Evolutionary conservation across 1,140 invertebrate genomes (phyloP).

Genomic region (Diabrotica undecimpunctata): DNA sequence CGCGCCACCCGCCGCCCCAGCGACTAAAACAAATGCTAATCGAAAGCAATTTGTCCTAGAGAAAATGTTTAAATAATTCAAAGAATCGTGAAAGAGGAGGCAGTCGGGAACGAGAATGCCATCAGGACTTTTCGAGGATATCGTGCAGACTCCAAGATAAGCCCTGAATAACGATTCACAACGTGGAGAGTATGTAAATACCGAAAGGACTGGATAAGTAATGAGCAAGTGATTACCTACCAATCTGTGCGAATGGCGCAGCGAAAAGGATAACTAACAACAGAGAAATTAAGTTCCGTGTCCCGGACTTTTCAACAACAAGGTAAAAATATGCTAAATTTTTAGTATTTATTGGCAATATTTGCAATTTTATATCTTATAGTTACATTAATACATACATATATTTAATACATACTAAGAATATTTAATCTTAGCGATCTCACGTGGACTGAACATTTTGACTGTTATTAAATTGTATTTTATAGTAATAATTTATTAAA

Average conservation of each 20-base stretch:
- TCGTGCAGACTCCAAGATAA: slow-evolving; percentile 29
- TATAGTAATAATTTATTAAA: too few relatives aligned
- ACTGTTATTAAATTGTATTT: too few relatives aligned
- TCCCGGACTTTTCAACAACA: too few relatives aligned
- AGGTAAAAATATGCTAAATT: too few relatives aligned
- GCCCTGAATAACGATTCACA: slow-evolving; percentile 30
- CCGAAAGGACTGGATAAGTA: slow-evolving; percentile 39
- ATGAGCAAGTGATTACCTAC: slow-evolving; percentile 47
- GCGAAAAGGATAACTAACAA: slow-evolving; percentile 29
- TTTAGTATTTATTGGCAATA: too few relatives aligned
- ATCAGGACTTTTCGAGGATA: slow-evolving; percentile 27
- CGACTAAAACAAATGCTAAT: slow-evolving; percentile 19
- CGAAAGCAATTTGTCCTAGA: slow-evolving; percentile 30
- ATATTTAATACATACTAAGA: too few relatives aligned
- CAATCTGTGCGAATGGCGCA: slow-evolving; percentile 41
- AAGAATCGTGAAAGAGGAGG: slow-evolving; percentile 23
- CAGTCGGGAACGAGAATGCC: slow-evolving; percentile 25
- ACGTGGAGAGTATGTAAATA: slow-evolving; percentile 39
- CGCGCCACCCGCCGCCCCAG: too few relatives aligned
- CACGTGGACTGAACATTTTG: too few relatives aligned
- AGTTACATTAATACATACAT: too few relatives aligned
- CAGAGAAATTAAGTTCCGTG: neutral
- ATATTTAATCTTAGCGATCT: too few relatives aligned
- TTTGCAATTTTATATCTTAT: too few relatives aligned
- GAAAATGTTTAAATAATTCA: slow-evolving; percentile 41